Conservation (phyloP, 2,113 vertebrate species). For the Brachyhypopomus gauderio region DNA sequence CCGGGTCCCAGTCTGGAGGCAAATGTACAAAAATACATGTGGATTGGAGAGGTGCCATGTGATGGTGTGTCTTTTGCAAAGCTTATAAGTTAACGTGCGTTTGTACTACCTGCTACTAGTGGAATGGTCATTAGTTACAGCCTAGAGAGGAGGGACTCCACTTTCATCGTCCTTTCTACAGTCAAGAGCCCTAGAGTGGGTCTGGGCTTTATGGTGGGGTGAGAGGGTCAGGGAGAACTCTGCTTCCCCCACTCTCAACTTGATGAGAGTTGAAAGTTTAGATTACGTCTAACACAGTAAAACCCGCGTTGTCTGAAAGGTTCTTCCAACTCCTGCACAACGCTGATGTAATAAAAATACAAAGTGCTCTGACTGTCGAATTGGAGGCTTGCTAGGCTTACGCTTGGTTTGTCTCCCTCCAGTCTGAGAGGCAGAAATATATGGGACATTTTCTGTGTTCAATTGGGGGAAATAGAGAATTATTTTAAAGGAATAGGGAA, state of each 20-base stretch:
- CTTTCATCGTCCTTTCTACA: not conserved
- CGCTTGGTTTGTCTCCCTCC: not conserved
- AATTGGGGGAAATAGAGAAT: not conserved
- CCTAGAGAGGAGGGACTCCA: constrained; percentile 60
- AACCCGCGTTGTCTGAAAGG: not conserved
- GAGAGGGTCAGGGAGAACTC: not conserved
- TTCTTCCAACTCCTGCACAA: constrained; percentile 25
- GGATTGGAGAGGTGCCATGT: not conserved
- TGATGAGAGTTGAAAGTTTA: constrained; percentile 41
- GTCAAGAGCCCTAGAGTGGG: not conserved
- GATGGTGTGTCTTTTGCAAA: not conserved
- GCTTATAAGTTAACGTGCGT: not conserved
- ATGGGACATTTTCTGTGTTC: not conserved
- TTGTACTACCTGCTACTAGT: constrained; percentile 54
- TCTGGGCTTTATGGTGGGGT: constrained; percentile 3
- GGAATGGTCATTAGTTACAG: constrained; percentile 56
- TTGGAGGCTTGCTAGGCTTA: constrained; percentile 28
- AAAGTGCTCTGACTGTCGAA: constrained; percentile 46
- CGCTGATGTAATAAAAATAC: not conserved
- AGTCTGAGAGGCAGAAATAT: not conserved
- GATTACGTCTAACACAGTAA: constrained; percentile 43
- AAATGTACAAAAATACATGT: too few relatives aligned
- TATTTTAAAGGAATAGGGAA: not conserved
- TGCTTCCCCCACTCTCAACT: not conserved
- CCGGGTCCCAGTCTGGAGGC: too few relatives aligned